Conservation (phyloP, 2,797 vertebrate species). For the Siniperca scherzeri region DNA sequence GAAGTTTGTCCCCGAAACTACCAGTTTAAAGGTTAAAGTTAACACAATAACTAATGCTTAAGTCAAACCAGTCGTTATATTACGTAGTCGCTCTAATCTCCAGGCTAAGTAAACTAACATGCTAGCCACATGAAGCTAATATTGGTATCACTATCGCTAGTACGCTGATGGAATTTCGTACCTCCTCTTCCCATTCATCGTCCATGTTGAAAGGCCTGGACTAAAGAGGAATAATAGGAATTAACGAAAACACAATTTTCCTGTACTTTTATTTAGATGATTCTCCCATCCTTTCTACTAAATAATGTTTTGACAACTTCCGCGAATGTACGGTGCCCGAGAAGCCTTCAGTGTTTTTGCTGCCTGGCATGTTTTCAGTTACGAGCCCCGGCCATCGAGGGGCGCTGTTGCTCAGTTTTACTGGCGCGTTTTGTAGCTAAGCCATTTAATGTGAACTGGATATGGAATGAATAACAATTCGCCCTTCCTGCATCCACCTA, state of each 20-base stretch:
- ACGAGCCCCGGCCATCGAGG: slow-evolving; percentile 17
- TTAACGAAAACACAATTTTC: fast-evolving
- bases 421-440: background rate
- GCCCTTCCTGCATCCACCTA: slow-evolving; percentile 10
- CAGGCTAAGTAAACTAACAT: background rate
- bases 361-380: slow-evolving; percentile 27
- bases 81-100: background rate
- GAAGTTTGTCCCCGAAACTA: fast-evolving
- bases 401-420: slow-evolving; percentile 70
- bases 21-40: background rate
- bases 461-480: slow-evolving; percentile 25
- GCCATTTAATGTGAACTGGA: slow-evolving; percentile 24
- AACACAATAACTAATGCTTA: background rate
- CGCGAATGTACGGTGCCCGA: slow-evolving; percentile 72
- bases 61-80: background rate
- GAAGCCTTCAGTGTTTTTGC: background rate
- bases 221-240: fast-evolving
- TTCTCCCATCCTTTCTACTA: background rate
- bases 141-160: background rate
- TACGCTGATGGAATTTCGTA: slow-evolving; percentile 37
- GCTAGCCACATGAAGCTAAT: slow-evolving; percentile 31
- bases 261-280: fast-evolving
- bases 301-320: slow-evolving; percentile 35
- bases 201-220: slow-evolving; percentile 71
- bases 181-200: slow-evolving; percentile 88